Conservation (phyloP, 2,888 invertebrate genomes). For the Osmoderma eremita region DNA sequence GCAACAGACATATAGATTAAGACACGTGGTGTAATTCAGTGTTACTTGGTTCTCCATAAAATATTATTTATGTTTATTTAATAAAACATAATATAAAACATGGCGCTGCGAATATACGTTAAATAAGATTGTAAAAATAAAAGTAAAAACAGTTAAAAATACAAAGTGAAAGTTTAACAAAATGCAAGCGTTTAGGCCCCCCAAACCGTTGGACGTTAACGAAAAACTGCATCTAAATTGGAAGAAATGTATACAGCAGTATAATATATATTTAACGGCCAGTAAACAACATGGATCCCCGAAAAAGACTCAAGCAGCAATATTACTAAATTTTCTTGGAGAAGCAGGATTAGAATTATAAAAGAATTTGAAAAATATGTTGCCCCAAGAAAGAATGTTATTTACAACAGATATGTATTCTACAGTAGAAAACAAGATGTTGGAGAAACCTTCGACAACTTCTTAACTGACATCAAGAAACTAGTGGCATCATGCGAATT, state of each 20-base stretch:
- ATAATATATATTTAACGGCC: slow-evolving; percentile 9
- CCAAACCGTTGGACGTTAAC: not conserved
- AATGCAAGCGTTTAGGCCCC: slow-evolving; percentile 14
- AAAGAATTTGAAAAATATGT: slow-evolving; percentile 18
- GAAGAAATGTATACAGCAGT: slow-evolving; percentile 5
- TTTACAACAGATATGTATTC: slow-evolving; percentile 29
- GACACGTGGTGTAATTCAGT: too few relatives aligned
- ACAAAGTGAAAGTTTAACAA: not conserved
- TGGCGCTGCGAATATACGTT: slow-evolving; percentile 17
- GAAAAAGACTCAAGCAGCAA: too few relatives aligned
- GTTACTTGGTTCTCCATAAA: too few relatives aligned
- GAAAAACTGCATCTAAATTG: not conserved
- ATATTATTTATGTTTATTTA: too few relatives aligned
- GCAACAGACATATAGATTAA: too few relatives aligned
- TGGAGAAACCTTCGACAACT: slow-evolving; percentile 18
- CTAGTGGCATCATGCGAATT: slow-evolving; percentile 17
- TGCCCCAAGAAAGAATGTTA: slow-evolving; percentile 20
- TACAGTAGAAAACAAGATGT: slow-evolving; percentile 21
- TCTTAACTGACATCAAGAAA: slow-evolving; percentile 17
- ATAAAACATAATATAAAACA: slow-evolving; percentile 14
- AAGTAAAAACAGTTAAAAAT: not conserved
- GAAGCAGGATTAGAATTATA: slow-evolving; percentile 15
- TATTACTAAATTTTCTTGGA: slow-evolving; percentile 11
- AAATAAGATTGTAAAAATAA: not conserved
- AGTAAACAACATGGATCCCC: not conserved